Evolutionary conservation across 2,797 vertebrate genomes (phyloP), one percentile per base, ranked within the genome.

Genomic region (Hoplostethus atlanticus): DNA sequence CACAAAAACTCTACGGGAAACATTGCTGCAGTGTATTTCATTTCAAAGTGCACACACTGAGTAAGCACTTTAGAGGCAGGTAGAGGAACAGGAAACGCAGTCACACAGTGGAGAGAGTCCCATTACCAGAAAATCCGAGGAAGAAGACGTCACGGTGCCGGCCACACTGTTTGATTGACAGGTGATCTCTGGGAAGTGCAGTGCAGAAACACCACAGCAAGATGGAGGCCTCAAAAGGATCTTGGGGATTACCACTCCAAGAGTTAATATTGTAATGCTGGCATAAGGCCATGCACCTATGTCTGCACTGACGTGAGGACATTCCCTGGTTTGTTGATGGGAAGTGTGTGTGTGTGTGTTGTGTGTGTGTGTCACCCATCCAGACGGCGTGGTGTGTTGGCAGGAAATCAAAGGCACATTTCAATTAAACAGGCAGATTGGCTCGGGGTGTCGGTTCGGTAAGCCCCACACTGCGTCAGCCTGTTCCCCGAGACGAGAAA

Each of bases 371-470:
- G 28, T 28, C 48, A 16, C n/a, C 34, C 34, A 48, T 16, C 30
- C 48, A 25, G 62, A 38, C 34, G 48, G 12, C 16, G 13, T 13
- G 15, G 4, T 11, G 16, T 4, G 30, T 54, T 52, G 38, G 21
- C 51, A 54, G 38, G 10, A 16, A 42, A 71, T 46, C 17, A 71
- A 40, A 64, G 54, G 54, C 65, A 30, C 54, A 31, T 60, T 73
- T 71, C 64, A 71, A 76, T 81, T 77, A 63, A 63, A 68, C 46
- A 64, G 81, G 68, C 71, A 71, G 66, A 77, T 64, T 71, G 46
- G 56, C 42, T 28, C 53, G 17, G 57, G 34, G 61, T 56, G 58
- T 83, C 60, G 70, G 44, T 28, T 63, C 44, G 25, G 59, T 40
- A n/a, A 30, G 16, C 44, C 25, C 53, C 17, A 34, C 0, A 36